Percentiles rank a stretch among this genome's conserved stretches.
phyloP scores from a whole-genome alignment of 2,797 vertebrate species.

The Pseudopleuronectes americanus region DNA sequence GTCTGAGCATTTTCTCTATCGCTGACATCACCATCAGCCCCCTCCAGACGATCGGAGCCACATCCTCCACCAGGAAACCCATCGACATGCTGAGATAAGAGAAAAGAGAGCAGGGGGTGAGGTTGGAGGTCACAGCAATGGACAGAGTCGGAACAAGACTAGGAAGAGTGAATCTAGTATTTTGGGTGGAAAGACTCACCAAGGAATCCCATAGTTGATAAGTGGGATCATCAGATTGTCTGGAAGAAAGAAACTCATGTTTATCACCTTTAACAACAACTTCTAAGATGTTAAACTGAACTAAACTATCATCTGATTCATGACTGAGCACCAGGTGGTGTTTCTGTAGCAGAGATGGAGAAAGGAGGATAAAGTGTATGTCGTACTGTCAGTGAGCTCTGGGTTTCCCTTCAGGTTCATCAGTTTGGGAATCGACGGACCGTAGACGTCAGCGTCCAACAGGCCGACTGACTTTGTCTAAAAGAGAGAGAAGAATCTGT shows the following conservation, averaged over 20 bases:
- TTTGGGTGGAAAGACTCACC: constrained; percentile 82
- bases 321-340: too few species aligned
- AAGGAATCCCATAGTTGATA: constrained; percentile 93
- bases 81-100: constrained; percentile 91
- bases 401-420: constrained; percentile 97
- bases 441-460: constrained; percentile 94
- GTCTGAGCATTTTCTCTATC: constrained; percentile 91
- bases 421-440: constrained; percentile 94
- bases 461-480: constrained; percentile 90
- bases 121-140: background rate
- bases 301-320: too few species aligned
- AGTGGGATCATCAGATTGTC: constrained; percentile 95
- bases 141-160: background rate
- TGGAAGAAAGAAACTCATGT: constrained; percentile 66
- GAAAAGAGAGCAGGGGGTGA: too few species aligned
- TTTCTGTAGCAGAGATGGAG: too few species aligned
- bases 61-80: constrained; percentile 96
- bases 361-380: background rate
- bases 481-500: constrained; percentile 29
- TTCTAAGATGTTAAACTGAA: background rate
- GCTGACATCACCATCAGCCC: constrained; percentile 99
- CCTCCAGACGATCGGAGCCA: constrained; percentile 92
- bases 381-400: constrained; percentile 90
- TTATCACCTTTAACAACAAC: background rate
- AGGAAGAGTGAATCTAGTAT: background rate